A percentile compares a stretch with the other conserved stretches of the same genome.
These are phyloP conservation scores for Drepana falcataria DNA, from an alignment of 2,888 invertebrate species.

Conservation along the genomic window DNA sequence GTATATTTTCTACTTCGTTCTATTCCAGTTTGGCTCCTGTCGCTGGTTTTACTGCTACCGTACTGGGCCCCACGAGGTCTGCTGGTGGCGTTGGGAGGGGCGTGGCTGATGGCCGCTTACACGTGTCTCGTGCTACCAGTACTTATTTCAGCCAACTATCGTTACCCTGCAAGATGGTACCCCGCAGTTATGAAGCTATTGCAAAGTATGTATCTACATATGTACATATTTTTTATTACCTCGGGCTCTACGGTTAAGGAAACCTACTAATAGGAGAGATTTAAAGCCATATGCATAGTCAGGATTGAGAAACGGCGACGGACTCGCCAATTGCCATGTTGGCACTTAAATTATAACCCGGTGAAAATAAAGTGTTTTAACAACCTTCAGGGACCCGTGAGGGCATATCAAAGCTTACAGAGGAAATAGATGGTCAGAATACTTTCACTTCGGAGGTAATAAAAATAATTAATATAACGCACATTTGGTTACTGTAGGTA, in stretches of 20 bases:
- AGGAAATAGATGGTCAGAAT: too few relatives aligned
- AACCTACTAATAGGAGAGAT: too few relatives aligned
- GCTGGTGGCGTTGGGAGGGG: slow-evolving; percentile 80
- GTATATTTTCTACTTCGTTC: not conserved
- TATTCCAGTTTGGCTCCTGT: slow-evolving; percentile 82
- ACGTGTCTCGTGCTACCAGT: slow-evolving; percentile 83
- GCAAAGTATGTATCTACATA: slow-evolving; percentile 66
- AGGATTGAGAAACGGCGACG: too few relatives aligned
- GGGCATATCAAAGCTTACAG: too few relatives aligned
- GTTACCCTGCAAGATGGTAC: slow-evolving; percentile 82
- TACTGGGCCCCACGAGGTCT: slow-evolving; percentile 80
- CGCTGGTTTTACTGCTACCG: slow-evolving; percentile 82
- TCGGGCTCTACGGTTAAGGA: too few relatives aligned
- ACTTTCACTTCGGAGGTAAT: too few relatives aligned
- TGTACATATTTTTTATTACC: too few relatives aligned
- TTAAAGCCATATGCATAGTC: too few relatives aligned
- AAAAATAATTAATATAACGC: not conserved
- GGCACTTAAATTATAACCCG: too few relatives aligned
- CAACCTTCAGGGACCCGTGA: too few relatives aligned
- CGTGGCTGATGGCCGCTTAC: slow-evolving; percentile 81
- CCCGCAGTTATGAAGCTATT: slow-evolving; percentile 73
- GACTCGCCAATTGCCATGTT: too few relatives aligned
- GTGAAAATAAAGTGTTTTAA: too few relatives aligned
- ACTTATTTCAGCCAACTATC: slow-evolving; percentile 83
- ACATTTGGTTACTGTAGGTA: not conserved